Evolutionary conservation across 2,888 invertebrate genomes (phyloP).

Genomic region (Platycheirus rosarum): DNA sequence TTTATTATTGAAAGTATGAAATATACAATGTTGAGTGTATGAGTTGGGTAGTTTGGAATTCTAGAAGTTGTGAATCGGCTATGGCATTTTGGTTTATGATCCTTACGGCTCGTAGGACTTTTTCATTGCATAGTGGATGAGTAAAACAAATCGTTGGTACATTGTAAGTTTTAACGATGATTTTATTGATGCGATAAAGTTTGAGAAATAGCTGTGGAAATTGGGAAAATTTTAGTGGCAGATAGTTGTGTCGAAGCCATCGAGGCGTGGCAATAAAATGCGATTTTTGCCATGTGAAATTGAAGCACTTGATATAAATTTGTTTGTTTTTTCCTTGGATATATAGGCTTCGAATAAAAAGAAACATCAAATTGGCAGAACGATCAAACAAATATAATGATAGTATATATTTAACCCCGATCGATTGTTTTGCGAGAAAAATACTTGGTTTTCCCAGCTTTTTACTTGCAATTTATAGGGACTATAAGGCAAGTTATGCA

Average conservation of each 20-base stretch:
- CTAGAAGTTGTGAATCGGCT: background rate
- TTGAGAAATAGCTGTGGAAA: conserved; percentile 16
- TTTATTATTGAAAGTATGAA: conserved; percentile 41
- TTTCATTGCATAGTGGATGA: background rate
- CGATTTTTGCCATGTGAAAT: background rate
- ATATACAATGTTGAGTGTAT: conserved; percentile 38
- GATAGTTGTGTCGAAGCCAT: no score
- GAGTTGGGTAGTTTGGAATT: background rate
- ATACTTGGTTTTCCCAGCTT: no score
- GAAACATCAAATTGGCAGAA: no score
- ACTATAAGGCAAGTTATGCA: no score
- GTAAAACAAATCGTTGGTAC: conserved; percentile 28
- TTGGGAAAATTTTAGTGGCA: conserved; percentile 4
- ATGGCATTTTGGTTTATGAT: background rate
- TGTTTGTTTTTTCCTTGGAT: no score
- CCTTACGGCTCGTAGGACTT: background rate
- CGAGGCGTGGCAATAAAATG: background rate
- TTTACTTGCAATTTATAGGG: no score
- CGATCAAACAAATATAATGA: no score
- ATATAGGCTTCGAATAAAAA: no score
- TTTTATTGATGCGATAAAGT: conserved; percentile 40
- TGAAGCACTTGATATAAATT: no score
- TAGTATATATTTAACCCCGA: no score
- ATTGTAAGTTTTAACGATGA: conserved; percentile 46
- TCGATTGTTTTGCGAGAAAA: no score